These are phyloP conservation scores for Drosophila subsilvestris DNA, from an alignment of 2,888 invertebrate genomes.

Conservation along the genomic window DNA sequence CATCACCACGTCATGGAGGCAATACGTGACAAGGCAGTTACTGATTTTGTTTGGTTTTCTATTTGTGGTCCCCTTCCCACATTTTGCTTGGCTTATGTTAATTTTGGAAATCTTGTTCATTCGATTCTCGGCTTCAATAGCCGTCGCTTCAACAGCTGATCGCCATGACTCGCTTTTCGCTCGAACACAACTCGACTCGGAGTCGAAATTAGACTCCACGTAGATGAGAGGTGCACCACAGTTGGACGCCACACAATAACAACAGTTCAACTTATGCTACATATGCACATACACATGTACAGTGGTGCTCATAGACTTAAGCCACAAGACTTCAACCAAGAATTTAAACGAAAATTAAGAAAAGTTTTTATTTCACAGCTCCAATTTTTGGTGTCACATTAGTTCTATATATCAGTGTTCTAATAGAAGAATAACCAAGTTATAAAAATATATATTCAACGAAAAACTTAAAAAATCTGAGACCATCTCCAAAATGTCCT, in stretches of 20 bases:
- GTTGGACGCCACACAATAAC: background rate
- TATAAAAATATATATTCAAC: no score
- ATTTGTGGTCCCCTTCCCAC: background rate
- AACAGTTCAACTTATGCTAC: background rate
- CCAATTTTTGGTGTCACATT: no score
- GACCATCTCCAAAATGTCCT: no score
- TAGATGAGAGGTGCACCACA: background rate
- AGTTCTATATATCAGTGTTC: no score
- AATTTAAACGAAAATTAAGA: no score
- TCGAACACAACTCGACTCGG: constrained; percentile 1
- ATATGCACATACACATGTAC: background rate
- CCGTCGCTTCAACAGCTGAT: constrained; percentile 30
- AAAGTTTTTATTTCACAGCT: no score
- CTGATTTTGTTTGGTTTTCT: constrained; percentile 1
- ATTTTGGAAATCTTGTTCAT: constrained; percentile 4
- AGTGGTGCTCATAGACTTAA: no score
- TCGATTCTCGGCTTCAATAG: constrained; percentile 4
- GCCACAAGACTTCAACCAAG: no score
- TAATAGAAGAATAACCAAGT: no score
- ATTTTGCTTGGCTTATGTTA: constrained; percentile 4
- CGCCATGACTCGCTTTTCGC: constrained; percentile 28
- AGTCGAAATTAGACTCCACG: background rate
- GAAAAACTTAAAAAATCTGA: no score
- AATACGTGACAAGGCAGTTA: constrained; percentile 19
- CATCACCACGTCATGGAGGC: constrained; percentile 25